A percentile compares a stretch with the other conserved stretches of the same genome.
Evolutionary conservation across 2,888 invertebrate genomes (phyloP).

Genomic region (Drosophila nigricruria): DNA sequence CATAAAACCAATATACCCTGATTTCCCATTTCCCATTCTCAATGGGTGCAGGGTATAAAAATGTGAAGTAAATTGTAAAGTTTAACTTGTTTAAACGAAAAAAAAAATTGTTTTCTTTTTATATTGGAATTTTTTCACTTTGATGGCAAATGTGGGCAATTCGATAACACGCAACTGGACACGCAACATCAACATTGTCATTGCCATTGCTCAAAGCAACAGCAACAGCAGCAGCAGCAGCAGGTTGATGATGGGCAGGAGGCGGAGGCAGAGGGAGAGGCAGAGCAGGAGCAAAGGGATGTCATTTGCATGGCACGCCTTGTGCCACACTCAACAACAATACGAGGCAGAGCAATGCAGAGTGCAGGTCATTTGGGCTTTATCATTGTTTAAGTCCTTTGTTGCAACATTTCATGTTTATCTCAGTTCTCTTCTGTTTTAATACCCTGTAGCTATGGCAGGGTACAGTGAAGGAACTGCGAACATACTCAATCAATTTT

Average conservation of each 20-base stretch:
- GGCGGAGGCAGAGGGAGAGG: not conserved
- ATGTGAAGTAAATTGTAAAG: not conserved
- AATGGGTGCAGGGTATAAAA: not conserved
- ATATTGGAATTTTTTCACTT: not conserved
- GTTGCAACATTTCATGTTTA: slow-evolving; percentile 13
- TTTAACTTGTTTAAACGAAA: not conserved
- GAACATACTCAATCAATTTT: not conserved
- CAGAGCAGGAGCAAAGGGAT: not conserved
- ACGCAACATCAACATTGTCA: slow-evolving; percentile 24
- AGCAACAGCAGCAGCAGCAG: not conserved
- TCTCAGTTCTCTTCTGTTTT: not conserved
- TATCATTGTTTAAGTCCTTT: slow-evolving; percentile 15
- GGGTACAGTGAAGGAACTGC: no score
- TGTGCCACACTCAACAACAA: slow-evolving; percentile 1
- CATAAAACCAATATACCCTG: no score
- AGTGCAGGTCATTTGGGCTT: slow-evolving; percentile 26
- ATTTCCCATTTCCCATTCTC: no score
- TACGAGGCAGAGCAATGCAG: slow-evolving; percentile 17
- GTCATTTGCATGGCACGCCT: slow-evolving; percentile 9
- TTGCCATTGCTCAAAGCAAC: slow-evolving; percentile 11
- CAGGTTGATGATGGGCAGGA: not conserved
- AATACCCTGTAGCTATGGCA: slow-evolving; percentile 4
- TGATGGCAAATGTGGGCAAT: slow-evolving; percentile 5
- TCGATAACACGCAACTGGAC: slow-evolving; percentile 20
- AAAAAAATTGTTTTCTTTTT: not conserved